Percentiles rank a stretch among this genome's conserved stretches.
These are phyloP conservation scores for Scaptomyza graminum DNA, from an alignment of 1,140 invertebrate genomes.

Conservation along the genomic window DNA sequence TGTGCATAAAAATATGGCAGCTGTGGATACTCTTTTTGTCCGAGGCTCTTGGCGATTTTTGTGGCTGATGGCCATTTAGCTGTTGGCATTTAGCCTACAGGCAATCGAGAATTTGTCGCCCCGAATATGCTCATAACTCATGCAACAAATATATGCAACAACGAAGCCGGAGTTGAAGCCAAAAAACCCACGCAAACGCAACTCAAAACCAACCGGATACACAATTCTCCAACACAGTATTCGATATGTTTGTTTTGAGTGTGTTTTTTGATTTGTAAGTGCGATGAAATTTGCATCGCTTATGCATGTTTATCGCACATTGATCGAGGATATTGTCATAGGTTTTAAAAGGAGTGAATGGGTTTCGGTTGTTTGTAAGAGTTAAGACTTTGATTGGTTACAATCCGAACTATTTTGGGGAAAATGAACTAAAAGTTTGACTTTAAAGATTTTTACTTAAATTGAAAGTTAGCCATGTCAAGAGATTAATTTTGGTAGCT, in stretches of 20 bases:
- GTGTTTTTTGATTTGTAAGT: constrained; percentile 5
- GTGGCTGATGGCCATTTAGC: constrained; percentile 62
- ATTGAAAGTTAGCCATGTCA: too few species aligned
- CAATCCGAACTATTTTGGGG: too few species aligned
- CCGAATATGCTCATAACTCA: constrained; percentile 79
- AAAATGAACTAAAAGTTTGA: too few species aligned
- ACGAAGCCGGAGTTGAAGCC: constrained; percentile 19
- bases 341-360: not conserved
- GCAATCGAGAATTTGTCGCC: constrained; percentile 61
- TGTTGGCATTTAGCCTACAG: constrained; percentile 8
- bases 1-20: constrained; percentile 81
- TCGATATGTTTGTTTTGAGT: constrained; percentile 29
- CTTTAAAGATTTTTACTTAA: too few species aligned
- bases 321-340: not conserved
- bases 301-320: not conserved
- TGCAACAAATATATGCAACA: constrained; percentile 77
- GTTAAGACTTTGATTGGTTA: too few species aligned
- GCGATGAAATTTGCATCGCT: constrained; percentile 32
- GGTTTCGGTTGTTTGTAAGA: not conserved
- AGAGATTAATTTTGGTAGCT: too few species aligned
- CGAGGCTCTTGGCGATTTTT: constrained; percentile 13
- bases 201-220: constrained; percentile 39
- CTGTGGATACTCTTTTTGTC: not conserved
- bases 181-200: constrained; percentile 49
- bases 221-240: constrained; percentile 12